Percentiles rank a stretch among this genome's conserved stretches.
Conservation (phyloP, 2,888 invertebrate genomes). For the Metellina segmentata region DNA sequence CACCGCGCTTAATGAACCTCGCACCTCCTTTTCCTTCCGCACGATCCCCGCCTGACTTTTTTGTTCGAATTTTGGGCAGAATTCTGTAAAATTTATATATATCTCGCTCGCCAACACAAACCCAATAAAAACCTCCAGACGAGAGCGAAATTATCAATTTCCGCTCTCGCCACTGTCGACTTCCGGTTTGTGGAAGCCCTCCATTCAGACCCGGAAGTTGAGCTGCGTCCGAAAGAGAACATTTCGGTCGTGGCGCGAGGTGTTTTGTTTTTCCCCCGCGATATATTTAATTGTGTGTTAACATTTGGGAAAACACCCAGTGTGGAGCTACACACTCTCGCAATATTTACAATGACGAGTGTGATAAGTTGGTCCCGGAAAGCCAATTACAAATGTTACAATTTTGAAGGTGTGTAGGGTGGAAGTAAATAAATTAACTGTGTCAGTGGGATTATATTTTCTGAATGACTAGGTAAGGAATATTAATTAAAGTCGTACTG, state of each 20-base stretch:
- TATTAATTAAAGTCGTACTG: no score
- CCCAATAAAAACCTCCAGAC: background rate
- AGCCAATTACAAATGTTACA: no score
- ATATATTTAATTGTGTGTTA: background rate
- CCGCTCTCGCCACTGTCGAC: background rate
- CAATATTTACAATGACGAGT: no score
- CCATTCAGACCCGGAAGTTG: background rate
- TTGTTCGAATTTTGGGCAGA: background rate
- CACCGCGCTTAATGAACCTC: background rate
- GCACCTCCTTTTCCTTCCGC: background rate
- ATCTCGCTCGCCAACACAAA: background rate
- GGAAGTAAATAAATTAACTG: no score
- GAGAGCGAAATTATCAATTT: constrained; percentile 32
- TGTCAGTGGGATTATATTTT: no score
- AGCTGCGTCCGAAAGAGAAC: background rate
- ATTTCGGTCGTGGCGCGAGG: background rate
- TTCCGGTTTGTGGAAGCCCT: constrained; percentile 37
- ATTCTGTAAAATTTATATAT: constrained; percentile 34
- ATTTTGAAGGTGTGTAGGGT: no score
- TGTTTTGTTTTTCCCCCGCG: background rate
- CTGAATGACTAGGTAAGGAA: no score
- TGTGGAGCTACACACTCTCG: background rate
- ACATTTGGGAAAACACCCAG: background rate
- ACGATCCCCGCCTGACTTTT: background rate
- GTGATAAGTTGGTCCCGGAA: no score